These are phyloP conservation scores for Bolborhynchus lineola DNA, from an alignment of 2,113 vertebrate species.

Conservation along the genomic window DNA sequence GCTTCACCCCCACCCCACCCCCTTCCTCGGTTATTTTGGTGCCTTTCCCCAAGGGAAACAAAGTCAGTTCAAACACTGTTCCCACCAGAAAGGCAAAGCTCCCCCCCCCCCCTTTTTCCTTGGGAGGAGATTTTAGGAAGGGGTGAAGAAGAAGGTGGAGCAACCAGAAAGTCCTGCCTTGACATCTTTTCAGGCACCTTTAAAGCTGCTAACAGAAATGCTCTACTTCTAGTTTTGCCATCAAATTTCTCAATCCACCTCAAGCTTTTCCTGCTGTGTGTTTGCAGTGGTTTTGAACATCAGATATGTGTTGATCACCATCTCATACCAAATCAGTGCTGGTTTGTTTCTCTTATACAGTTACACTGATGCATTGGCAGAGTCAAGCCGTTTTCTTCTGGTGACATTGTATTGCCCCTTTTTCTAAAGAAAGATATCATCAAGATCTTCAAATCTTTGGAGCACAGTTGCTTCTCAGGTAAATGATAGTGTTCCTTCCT, in stretches of 20 bases:
- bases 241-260: not conserved
- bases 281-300: not conserved
- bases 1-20: not conserved
- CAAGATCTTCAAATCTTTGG: not conserved
- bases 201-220: not conserved
- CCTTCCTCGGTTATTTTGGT: constrained; percentile 73
- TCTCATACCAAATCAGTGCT: not conserved
- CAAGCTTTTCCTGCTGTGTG: not conserved
- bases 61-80: too few relatives aligned
- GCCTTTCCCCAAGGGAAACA: constrained; percentile 28
- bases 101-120: not conserved
- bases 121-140: not conserved
- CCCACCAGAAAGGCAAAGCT: too few relatives aligned
- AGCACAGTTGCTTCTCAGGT: not conserved
- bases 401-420: not conserved
- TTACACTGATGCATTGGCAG: rapidly evolving
- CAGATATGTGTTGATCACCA: not conserved
- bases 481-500: not conserved
- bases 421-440: not conserved
- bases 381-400: not conserved
- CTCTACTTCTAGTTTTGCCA: not conserved
- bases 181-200: not conserved
- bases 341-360: not conserved
- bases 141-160: not conserved
- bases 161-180: not conserved